phyloP scores from a whole-genome alignment of 2,797 vertebrate species.

The Erethizon dorsatum region DNA sequence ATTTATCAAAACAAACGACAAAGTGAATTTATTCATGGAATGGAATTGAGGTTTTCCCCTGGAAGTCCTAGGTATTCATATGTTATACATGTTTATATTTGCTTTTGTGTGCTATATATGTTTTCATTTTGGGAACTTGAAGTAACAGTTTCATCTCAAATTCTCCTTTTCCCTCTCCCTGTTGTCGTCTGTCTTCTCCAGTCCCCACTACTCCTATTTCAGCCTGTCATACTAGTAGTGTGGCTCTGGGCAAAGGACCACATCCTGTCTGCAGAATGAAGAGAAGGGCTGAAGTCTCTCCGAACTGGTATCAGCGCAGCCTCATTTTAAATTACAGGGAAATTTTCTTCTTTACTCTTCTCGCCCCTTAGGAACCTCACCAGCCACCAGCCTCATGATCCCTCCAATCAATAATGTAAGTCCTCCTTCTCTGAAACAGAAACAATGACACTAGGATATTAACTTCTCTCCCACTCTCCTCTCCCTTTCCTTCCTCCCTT shows the following conservation, averaged over 20 bases:
- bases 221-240: not conserved
- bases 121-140: slow-evolving; percentile 19
- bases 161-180: not conserved
- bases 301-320: not conserved
- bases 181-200: not conserved
- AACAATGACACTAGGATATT: not conserved
- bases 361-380: not conserved
- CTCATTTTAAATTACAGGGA: not conserved
- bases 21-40: not conserved
- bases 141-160: not conserved
- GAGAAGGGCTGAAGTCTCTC: not conserved
- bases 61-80: not conserved
- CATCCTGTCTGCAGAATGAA: not conserved
- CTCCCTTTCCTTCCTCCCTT: not conserved
- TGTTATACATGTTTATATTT: not conserved
- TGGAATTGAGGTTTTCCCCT: not conserved
- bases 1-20: slow-evolving; percentile 13
- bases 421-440: not conserved
- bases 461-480: rapidly evolving
- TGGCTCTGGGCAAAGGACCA: not conserved
- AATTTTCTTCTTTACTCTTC: not conserved
- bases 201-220: not conserved
- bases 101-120: not conserved
- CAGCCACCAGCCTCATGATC: not conserved
- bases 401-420: not conserved